phyloP scores from a whole-genome alignment of 92 coral and sea anemone species.

The Hydrozoanthus gracilis region DNA sequence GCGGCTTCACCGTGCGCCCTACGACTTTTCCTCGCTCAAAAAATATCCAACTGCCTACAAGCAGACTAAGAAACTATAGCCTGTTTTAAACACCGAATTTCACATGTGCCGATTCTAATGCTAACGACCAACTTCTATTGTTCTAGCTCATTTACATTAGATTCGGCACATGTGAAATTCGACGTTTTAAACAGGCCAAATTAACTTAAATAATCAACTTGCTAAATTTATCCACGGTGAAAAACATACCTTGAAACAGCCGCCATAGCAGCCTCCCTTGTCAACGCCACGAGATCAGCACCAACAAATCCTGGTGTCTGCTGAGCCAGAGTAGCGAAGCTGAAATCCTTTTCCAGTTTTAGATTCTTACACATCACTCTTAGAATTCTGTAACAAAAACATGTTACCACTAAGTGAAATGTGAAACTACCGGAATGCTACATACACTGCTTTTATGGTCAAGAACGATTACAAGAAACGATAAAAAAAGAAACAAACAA shows the following conservation, averaged over 20 bases:
- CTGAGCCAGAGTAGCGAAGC: constrained; percentile 73
- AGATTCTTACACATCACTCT: constrained; percentile 83
- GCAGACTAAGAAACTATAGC: too few relatives aligned
- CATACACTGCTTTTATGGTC: neutral
- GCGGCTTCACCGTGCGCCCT: too few relatives aligned
- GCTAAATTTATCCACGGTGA: neutral
- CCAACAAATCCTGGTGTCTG: constrained; percentile 98
- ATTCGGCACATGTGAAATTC: too few relatives aligned
- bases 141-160: too few relatives aligned
- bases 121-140: too few relatives aligned
- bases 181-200: neutral
- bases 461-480: too few relatives aligned
- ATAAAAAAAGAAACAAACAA: too few relatives aligned
- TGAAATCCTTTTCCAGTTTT: constrained; percentile 76
- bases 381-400: constrained; percentile 70
- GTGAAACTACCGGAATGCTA: neutral
- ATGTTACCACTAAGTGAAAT: neutral
- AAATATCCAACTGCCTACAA: too few relatives aligned
- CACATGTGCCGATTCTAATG: too few relatives aligned
- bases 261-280: constrained; percentile 95
- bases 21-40: too few relatives aligned
- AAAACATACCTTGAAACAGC: constrained; percentile 86
- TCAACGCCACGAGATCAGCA: constrained; percentile 96
- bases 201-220: neutral
- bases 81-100: too few relatives aligned